Percentiles rank a stretch among this genome's conserved stretches.
phyloP scores from a whole-genome alignment of 2,797 vertebrate genomes.

The Anniella stebbinsi region DNA sequence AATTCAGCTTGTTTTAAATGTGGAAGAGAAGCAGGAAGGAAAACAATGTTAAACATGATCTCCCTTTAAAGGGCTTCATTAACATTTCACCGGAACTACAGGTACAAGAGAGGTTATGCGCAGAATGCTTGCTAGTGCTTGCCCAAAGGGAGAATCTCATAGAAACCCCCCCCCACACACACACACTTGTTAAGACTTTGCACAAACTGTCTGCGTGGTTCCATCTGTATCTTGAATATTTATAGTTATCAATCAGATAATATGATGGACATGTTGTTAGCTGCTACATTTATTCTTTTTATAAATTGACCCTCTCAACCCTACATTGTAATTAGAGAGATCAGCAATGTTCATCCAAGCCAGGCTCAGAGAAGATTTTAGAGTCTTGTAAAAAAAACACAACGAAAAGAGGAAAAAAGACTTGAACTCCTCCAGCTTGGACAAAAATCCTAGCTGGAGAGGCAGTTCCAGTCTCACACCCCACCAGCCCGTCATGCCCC shows the following conservation, averaged over 20 bases:
- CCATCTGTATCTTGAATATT: background rate
- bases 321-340: background rate
- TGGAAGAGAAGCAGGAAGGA: no score
- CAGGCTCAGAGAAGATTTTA: background rate
- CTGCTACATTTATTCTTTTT: background rate
- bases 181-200: background rate
- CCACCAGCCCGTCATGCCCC: background rate
- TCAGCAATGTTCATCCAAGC: background rate
- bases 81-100: background rate
- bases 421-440: background rate
- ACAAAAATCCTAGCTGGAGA: background rate
- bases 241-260: background rate
- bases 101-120: no score
- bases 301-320: background rate
- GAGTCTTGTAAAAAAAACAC: background rate
- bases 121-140: background rate
- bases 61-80: background rate
- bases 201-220: background rate
- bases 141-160: background rate
- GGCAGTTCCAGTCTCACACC: background rate
- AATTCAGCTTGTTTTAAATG: no score
- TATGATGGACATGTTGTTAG: background rate
- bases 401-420: background rate
- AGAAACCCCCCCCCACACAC: background rate
- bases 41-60: no score